Base-by-base conservation (phyloP, 2,113 vertebrate species). In the Paradisaea rubra region DNA sequence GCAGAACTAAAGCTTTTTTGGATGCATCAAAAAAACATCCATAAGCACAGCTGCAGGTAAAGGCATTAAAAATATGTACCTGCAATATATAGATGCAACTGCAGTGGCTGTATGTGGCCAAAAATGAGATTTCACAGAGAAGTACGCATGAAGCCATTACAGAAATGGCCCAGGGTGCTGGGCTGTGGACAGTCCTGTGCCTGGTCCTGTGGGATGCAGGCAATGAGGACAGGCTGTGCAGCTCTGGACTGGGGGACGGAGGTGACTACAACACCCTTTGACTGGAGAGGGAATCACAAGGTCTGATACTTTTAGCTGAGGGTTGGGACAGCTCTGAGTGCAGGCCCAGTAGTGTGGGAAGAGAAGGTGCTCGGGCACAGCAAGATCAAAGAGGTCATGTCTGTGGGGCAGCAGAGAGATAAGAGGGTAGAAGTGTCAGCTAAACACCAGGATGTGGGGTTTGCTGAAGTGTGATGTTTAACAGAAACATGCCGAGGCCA, bases 331-430 rank as follows among this genome's bases (percentile, higher is more conserved):
- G 68, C 56, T 44, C 49, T 30, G 61, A 66, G 27, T 7, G n/a
- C 4, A 2, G 35, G 24, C 11, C 1, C 15, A 17, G 33, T 1
- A 4, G 16, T 22, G n/a, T 23, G 50, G 47, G 49, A 68, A 21
- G 72, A 54, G 52, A 54, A 71, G 41, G 7, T 21, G 18, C 41
- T 25, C 9, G 11, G 9, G 45, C 47, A 87, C 27, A 50, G 15
- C 31, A 39, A 45, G 69, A 45, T 4, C 31, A 27, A 66, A 88
- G 49, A 69, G 23, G 31, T 17, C 41, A 10, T 15, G 6, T 59
- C 61, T 71, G 74, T 68, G 52, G 54, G 59, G 6, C 20, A 88
- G 45, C 53, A 73, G 39, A 0, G 15, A 37, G 10, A 15, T 33
- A 52, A 68, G 45, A 42, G 42, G 13, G 21, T 64, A 39, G n/a